Percentiles rank a stretch among this genome's conserved stretches.
phyloP scores from a whole-genome alignment of 2,797 vertebrate genomes.

The Diceros bicornis region DNA sequence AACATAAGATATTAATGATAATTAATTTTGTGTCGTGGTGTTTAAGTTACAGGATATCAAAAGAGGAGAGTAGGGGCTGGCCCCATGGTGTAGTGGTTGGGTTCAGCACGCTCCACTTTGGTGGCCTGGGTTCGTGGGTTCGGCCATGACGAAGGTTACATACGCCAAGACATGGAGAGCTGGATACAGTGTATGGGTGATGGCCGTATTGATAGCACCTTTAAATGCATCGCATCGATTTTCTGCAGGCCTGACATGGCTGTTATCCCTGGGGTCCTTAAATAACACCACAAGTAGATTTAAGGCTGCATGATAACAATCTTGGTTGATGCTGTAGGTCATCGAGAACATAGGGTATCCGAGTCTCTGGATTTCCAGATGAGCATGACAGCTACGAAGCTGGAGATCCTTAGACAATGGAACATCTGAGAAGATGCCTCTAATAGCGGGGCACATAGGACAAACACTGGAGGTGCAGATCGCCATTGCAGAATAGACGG shows the following conservation, averaged over 20 bases:
- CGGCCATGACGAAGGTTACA: neutral
- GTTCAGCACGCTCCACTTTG: no score
- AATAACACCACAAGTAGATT: neutral
- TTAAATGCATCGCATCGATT: neutral
- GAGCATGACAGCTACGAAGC: neutral
- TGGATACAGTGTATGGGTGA: neutral
- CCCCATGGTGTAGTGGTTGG: no score
- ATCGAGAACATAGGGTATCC: neutral
- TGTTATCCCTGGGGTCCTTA: neutral
- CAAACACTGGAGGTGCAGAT: neutral
- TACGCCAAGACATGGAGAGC: neutral
- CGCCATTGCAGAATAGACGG: neutral
- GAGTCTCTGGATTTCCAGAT: neutral
- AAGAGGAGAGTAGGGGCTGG: neutral
- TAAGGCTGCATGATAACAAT: neutral
- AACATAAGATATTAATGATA: neutral
- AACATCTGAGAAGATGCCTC: neutral
- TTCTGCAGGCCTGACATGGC: neutral
- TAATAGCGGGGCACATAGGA: neutral
- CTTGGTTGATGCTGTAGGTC: no score
- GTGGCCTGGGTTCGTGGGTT: no score
- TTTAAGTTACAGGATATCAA: neutral
- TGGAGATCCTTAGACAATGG: neutral
- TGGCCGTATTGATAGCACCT: neutral
- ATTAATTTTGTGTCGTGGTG: neutral